phyloP scores from a whole-genome alignment of 2,797 vertebrate species.

The Sebastes kiyomatsui region DNA sequence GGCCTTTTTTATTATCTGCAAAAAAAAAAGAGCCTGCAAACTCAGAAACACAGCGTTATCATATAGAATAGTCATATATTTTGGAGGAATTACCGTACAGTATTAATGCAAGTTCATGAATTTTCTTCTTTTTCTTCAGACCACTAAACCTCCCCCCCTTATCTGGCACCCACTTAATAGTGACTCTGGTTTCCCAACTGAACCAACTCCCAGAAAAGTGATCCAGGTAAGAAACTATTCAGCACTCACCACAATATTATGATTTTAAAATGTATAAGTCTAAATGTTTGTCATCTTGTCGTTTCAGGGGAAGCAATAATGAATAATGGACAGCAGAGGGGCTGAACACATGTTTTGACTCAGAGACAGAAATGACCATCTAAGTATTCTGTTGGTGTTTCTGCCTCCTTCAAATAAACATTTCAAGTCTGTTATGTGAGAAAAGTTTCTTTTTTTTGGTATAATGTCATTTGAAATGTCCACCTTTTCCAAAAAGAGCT shows the following conservation, averaged over 20 bases:
- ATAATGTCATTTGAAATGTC: not conserved
- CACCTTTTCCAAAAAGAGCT: slow-evolving; percentile 3
- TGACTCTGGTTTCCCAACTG: fast-evolving
- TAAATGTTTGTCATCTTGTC: not conserved
- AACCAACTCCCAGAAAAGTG: not conserved
- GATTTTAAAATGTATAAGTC: not conserved
- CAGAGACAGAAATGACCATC: not conserved
- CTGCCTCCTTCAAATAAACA: slow-evolving; percentile 29
- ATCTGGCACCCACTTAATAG: too few species aligned
- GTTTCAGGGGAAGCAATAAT: not conserved
- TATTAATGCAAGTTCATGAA: not conserved
- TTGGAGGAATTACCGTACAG: not conserved
- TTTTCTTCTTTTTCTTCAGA: too few species aligned
- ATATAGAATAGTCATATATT: not conserved
- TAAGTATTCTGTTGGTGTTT: not conserved
- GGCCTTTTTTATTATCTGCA: not conserved
- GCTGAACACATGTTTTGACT: not conserved
- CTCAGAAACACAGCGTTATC: not conserved
- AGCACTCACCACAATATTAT: too few species aligned
- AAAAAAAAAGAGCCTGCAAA: too few species aligned
- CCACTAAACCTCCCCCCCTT: too few species aligned
- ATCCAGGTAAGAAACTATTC: not conserved
- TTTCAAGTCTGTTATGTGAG: slow-evolving; percentile 4
- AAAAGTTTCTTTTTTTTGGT: slow-evolving; percentile 31
- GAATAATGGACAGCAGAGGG: not conserved